Evolutionary conservation across 92 coral and sea anemone genomes (phyloP).

Genomic region (Metridium senile): DNA sequence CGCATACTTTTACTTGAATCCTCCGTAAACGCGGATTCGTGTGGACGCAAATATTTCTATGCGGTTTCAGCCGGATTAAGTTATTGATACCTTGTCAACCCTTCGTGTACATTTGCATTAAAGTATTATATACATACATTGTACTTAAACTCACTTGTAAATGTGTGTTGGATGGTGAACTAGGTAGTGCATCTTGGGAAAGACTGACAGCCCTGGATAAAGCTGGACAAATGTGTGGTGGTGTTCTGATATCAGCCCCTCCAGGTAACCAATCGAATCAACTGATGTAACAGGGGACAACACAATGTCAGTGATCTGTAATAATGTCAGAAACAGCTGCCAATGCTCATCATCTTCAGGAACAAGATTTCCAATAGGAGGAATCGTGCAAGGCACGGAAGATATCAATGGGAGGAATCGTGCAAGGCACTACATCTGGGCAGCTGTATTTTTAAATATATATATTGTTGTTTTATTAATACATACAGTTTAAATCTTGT

Average conservation of each 20-base stretch:
- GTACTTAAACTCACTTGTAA: too few relatives aligned
- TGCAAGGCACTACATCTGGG: conserved; percentile 19
- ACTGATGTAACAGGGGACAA: neutral
- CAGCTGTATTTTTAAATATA: neutral
- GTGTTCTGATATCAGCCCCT: conserved; percentile 9
- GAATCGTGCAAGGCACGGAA: too few relatives aligned
- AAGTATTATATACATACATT: too few relatives aligned
- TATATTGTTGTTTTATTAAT: too few relatives aligned
- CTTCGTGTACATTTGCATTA: too few relatives aligned
- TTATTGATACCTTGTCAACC: too few relatives aligned
- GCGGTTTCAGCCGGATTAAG: too few relatives aligned
- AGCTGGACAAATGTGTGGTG: conserved; percentile 38
- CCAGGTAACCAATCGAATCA: neutral
- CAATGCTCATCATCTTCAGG: neutral
- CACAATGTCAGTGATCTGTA: neutral
- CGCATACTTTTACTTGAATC: too few relatives aligned
- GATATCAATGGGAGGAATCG: conserved; percentile 3
- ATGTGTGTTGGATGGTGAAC: conserved; percentile 2
- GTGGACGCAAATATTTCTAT: too few relatives aligned
- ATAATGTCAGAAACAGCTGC: neutral
- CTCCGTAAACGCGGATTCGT: too few relatives aligned
- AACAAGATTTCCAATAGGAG: neutral
- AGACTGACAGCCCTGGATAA: conserved; percentile 16
- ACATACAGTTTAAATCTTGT: neutral
- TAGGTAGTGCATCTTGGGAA: conserved; percentile 3